These are phyloP conservation scores for Blomia tropicalis DNA, from an alignment of 2,888 invertebrate genomes.

Conservation along the genomic window DNA sequence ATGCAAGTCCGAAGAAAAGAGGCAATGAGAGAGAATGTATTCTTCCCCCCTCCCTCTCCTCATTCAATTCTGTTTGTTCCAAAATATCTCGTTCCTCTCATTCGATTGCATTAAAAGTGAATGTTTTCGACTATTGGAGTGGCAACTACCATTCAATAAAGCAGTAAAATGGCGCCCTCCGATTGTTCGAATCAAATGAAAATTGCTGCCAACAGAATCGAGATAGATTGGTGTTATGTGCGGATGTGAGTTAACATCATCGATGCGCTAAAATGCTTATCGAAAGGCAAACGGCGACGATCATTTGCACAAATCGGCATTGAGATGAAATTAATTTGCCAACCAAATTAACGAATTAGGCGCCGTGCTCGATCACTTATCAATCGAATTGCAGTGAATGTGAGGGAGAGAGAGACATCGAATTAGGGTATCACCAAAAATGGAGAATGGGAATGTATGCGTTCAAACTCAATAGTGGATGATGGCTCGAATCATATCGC, in stretches of 20 bases:
- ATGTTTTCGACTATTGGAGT: background rate
- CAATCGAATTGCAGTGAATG: too few species aligned
- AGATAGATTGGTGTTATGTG: too few species aligned
- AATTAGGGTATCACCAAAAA: too few species aligned
- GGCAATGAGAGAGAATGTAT: background rate
- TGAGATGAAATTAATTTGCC: slow-evolving; percentile 12
- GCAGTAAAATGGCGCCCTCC: too few species aligned
- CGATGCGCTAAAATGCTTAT: background rate
- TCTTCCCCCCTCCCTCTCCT: background rate
- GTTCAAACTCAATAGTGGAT: too few species aligned
- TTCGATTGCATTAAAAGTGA: background rate
- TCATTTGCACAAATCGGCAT: slow-evolving; percentile 1
- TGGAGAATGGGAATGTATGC: too few species aligned
- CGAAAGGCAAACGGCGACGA: background rate
- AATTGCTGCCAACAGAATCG: background rate
- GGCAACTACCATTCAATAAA: too few species aligned
- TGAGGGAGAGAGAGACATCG: too few species aligned
- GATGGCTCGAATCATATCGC: too few species aligned
- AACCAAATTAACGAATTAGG: slow-evolving; percentile 12
- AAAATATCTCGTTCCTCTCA: background rate
- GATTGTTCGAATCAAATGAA: too few species aligned
- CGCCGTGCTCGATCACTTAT: too few species aligned
- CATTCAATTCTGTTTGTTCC: background rate
- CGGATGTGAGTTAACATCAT: too few species aligned
- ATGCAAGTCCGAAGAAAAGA: background rate